Conservation (phyloP, 2,113 vertebrate genomes). For the Tetrax tetrax region DNA sequence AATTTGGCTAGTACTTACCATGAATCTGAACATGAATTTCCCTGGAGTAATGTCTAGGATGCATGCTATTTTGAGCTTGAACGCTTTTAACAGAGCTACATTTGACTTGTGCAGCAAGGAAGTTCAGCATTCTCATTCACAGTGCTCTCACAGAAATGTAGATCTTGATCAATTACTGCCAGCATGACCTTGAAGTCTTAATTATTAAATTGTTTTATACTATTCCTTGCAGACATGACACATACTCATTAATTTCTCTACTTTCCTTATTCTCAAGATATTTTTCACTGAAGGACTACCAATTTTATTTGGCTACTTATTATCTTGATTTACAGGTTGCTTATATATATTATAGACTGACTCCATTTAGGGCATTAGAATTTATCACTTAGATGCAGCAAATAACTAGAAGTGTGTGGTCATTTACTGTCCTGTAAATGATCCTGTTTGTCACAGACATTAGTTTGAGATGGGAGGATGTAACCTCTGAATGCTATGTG, state of each 20-base stretch:
- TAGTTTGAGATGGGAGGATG: background rate
- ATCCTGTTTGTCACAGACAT: conserved; percentile 11
- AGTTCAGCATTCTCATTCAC: background rate
- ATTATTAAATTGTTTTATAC: conserved; percentile 54
- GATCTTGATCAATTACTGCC: conserved; percentile 10
- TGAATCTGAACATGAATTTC: background rate
- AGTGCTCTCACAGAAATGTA: background rate
- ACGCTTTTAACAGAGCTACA: background rate
- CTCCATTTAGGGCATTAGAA: conserved; percentile 33
- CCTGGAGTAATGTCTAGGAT: background rate
- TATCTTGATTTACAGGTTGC: conserved; percentile 44
- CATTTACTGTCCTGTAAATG: conserved; percentile 23
- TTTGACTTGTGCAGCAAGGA: background rate
- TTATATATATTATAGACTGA: conserved; percentile 13
- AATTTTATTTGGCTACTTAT: background rate
- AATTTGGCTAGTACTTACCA: background rate
- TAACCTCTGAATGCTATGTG: background rate
- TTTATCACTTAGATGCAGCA: conserved; percentile 15
- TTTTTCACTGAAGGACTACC: conserved; percentile 22
- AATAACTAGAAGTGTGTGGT: background rate
- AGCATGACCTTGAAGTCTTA: conserved; percentile 38
- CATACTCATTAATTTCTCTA: conserved; percentile 48
- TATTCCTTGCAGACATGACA: conserved; percentile 6
- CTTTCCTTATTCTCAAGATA: background rate
- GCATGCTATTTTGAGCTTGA: background rate